phyloP scores from a whole-genome alignment of 2,888 invertebrate genomes.

The Phyllotreta cruciferae region DNA sequence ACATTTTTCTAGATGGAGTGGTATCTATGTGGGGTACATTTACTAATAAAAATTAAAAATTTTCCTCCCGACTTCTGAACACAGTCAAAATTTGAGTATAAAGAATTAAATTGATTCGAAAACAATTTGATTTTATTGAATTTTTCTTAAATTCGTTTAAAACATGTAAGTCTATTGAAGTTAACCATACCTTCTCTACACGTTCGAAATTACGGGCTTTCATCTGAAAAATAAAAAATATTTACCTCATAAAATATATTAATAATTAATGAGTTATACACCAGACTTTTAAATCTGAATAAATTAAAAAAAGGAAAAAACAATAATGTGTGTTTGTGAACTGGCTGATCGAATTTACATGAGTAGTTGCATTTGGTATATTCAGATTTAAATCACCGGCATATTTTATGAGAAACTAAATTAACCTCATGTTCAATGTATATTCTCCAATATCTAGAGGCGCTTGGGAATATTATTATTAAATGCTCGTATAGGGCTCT shows the following conservation, averaged over 20 bases:
- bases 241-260: neutral
- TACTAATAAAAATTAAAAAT: slow-evolving; percentile 50
- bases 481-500: slow-evolving; percentile 92
- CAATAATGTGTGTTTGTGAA: neutral
- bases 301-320: too few relatives aligned
- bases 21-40: too few relatives aligned
- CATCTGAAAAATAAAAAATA: slow-evolving; percentile 75
- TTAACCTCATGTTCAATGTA: slow-evolving; percentile 96
- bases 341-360: neutral
- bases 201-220: slow-evolving; percentile 96
- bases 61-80: slow-evolving; percentile 60
- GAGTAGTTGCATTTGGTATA: neutral
- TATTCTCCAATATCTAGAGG: slow-evolving; percentile 98
- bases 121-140: slow-evolving; percentile 35
- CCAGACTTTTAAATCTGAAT: too few relatives aligned
- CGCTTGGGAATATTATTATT: slow-evolving; percentile 93
- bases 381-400: neutral
- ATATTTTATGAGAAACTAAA: too few relatives aligned
- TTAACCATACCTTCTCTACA: slow-evolving; percentile 89
- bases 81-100: slow-evolving; percentile 44
- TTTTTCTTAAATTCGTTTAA: slow-evolving; percentile 49
- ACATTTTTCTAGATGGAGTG: too few relatives aligned
- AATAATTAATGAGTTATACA: too few relatives aligned
- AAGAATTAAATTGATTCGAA: slow-evolving; percentile 39
- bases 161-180: slow-evolving; percentile 25